These are phyloP conservation scores for Hypselothyrea guttata DNA, from an alignment of 2,888 invertebrate genomes.

Conservation along the genomic window DNA sequence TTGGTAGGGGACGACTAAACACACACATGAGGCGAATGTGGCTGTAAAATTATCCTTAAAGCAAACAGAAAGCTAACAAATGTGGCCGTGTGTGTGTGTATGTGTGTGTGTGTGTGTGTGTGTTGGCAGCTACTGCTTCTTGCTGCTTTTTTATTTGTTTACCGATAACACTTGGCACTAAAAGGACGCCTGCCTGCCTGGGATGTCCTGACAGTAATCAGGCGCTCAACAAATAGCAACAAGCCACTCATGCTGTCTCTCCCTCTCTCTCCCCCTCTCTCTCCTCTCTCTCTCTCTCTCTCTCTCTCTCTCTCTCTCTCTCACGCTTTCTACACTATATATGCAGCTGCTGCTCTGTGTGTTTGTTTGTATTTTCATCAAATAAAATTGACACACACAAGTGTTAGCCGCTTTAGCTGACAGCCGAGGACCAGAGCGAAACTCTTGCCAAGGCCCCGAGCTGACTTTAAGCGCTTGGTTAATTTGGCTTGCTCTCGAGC, in stretches of 20 bases:
- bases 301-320: neutral
- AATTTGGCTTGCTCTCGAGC: conserved; percentile 56
- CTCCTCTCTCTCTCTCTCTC: neutral
- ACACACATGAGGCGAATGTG: conserved; percentile 22
- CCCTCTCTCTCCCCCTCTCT: conserved; percentile 4
- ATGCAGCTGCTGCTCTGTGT: conserved; percentile 11
- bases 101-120: conserved; percentile 9
- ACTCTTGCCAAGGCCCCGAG: conserved; percentile 9
- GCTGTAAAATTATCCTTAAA: conserved; percentile 70
- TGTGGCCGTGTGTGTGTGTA: conserved; percentile 27
- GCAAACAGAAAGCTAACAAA: conserved; percentile 63
- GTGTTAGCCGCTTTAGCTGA: conserved; percentile 76
- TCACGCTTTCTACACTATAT: neutral
- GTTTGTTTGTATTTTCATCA: conserved; percentile 73
- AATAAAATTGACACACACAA: conserved; percentile 78
- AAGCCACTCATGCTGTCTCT: conserved; percentile 59
- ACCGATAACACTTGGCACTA: conserved; percentile 76
- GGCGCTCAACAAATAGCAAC: conserved; percentile 77
- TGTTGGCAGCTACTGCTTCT: conserved; percentile 17
- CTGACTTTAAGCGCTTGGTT: conserved; percentile 71
- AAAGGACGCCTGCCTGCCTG: conserved; percentile 60
- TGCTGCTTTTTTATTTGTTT: conserved; percentile 72
- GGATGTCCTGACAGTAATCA: conserved; percentile 71
- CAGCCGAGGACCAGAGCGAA: conserved; percentile 28
- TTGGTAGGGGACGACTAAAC: conserved; percentile 22